Conservation (phyloP, 2,888 invertebrate species). For the Chaetoderma sp. region DNA sequence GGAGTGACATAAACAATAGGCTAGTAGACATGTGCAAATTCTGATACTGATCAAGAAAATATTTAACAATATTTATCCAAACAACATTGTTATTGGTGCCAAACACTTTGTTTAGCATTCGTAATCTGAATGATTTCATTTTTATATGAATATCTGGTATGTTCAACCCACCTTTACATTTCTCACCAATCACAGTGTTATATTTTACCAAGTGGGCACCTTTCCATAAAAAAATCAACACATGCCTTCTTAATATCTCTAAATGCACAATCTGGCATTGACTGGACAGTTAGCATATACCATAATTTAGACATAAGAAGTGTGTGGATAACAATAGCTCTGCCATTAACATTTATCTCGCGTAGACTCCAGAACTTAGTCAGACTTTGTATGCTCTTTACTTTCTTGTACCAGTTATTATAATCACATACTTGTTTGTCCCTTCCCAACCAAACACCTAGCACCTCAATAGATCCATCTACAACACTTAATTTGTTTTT, state of each 20-base stretch:
- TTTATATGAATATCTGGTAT: background rate
- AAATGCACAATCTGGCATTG: background rate
- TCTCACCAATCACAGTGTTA: background rate
- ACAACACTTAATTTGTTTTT: background rate
- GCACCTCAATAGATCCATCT: background rate
- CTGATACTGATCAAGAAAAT: background rate
- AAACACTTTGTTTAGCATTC: background rate
- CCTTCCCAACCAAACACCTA: background rate
- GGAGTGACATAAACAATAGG: background rate
- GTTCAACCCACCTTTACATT: background rate
- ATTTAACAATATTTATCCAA: background rate
- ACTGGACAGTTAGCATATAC: background rate
- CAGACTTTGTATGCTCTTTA: background rate
- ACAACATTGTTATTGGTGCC: background rate
- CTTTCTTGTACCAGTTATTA: background rate
- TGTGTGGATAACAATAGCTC: background rate
- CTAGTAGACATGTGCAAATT: background rate
- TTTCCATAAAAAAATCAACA: background rate
- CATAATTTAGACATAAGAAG: background rate
- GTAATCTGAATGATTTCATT: background rate
- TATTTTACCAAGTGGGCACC: background rate
- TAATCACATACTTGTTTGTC: background rate
- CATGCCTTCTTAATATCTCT: background rate
- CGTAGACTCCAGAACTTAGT: background rate
- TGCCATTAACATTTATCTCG: background rate